A percentile compares a stretch with the other conserved stretches of the same genome.
phyloP scores from a whole-genome alignment of 2,888 invertebrate genomes.

The Syrphus vitripennis region DNA sequence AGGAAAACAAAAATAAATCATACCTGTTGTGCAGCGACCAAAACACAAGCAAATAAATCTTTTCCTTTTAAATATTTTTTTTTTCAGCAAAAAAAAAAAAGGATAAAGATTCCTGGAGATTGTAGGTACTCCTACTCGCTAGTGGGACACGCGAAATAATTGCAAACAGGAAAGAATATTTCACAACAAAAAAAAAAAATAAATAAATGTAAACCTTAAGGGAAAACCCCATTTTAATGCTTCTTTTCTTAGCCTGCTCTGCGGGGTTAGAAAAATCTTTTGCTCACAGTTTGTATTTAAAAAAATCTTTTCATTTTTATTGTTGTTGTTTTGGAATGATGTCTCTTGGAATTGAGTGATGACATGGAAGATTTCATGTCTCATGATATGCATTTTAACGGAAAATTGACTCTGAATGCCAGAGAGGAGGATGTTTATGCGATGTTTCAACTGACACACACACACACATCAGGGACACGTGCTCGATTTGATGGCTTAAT shows the following conservation, averaged over 20 bases:
- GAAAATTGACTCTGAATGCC: constrained; percentile 39
- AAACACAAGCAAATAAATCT: constrained; percentile 51
- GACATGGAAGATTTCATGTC: constrained; percentile 70
- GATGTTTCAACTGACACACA: neutral
- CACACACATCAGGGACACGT: constrained; percentile 62
- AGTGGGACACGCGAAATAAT: constrained; percentile 51
- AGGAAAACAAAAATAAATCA: neutral
- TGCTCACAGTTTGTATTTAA: constrained; percentile 14
- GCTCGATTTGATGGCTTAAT: constrained; percentile 63
- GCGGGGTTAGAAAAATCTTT: neutral
- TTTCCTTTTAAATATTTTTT: constrained; percentile 27
- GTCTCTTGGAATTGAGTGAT: constrained; percentile 57
- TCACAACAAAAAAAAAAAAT: neutral
- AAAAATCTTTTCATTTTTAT: neutral
- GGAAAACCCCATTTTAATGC: constrained; percentile 34
- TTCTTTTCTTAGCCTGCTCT: neutral
- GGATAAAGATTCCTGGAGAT: constrained; percentile 43
- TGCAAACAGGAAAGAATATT: constrained; percentile 18
- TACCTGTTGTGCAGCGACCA: constrained; percentile 61
- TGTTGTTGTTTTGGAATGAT: neutral
- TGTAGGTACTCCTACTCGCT: neutral
- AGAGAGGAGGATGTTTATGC: neutral
- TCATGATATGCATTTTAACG: constrained; percentile 66
- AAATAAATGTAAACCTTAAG: neutral
- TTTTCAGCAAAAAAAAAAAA: neutral